Conservation (phyloP, 2,888 invertebrate species). For the Drosophila hamatofila region DNA sequence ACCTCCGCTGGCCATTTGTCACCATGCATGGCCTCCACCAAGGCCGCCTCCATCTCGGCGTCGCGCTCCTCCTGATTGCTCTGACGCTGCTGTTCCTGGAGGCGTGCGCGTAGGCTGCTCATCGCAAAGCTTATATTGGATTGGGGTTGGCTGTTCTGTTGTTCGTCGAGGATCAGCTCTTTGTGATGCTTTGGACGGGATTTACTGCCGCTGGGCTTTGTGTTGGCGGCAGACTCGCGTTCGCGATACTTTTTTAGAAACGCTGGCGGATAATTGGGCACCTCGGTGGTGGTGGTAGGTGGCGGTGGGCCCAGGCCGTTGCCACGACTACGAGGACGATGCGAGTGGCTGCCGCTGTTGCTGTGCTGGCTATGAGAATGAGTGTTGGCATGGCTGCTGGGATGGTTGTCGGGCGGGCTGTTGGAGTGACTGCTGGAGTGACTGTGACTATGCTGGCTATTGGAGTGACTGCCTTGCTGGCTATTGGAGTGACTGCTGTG, state of each 20-base stretch:
- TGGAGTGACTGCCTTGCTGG: no score
- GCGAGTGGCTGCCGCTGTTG: background rate
- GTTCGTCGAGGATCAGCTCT: slow-evolving; percentile 39
- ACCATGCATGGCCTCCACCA: slow-evolving; percentile 64
- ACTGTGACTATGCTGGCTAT: background rate
- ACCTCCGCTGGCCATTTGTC: slow-evolving; percentile 78
- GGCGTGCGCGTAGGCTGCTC: slow-evolving; percentile 68
- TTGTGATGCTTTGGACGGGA: slow-evolving; percentile 44
- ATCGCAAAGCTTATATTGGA: slow-evolving; percentile 54
- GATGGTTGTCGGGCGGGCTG: slow-evolving; percentile 5
- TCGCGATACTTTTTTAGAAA: slow-evolving; percentile 76
- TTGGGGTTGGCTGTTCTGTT: background rate
- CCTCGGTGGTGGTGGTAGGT: slow-evolving; percentile 68
- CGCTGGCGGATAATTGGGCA: slow-evolving; percentile 81
- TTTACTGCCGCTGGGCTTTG: slow-evolving; percentile 40
- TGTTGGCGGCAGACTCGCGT: slow-evolving; percentile 37
- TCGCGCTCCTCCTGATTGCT: slow-evolving; percentile 52
- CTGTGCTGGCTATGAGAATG: background rate
- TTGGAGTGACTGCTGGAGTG: slow-evolving; percentile 19
- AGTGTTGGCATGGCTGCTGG: slow-evolving; percentile 12
- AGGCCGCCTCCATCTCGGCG: slow-evolving; percentile 51
- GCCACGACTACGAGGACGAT: slow-evolving; percentile 42
- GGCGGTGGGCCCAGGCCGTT: slow-evolving; percentile 15
- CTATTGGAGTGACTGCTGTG: slow-evolving; percentile 12
- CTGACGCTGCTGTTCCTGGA: slow-evolving; percentile 58